phyloP scores from a whole-genome alignment of 92 coral and sea anemone species.

The Bergia puertoricense region DNA sequence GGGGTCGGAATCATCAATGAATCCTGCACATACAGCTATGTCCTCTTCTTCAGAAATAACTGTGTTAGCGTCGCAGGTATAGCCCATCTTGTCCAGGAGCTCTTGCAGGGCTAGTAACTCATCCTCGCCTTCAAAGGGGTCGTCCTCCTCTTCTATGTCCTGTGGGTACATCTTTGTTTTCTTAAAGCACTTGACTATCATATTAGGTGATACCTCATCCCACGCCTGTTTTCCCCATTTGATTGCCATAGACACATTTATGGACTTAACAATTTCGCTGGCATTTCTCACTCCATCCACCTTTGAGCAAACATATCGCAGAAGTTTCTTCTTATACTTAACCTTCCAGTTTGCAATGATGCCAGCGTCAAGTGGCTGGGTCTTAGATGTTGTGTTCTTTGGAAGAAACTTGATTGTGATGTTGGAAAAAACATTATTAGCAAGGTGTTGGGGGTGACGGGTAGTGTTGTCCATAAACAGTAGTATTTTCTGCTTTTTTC shows the following conservation, averaged over 20 bases:
- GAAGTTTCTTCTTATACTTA: slow-evolving; percentile 50
- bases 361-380: slow-evolving; percentile 35
- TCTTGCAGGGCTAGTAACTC: slow-evolving; percentile 15
- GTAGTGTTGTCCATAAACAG: too few relatives aligned
- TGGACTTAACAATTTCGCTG: slow-evolving; percentile 45
- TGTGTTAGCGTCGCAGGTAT: too few relatives aligned
- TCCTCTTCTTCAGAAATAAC: too few relatives aligned
- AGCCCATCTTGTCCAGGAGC: too few relatives aligned
- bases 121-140: slow-evolving; percentile 59
- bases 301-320: too few relatives aligned
- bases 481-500: too few relatives aligned
- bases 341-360: slow-evolving; percentile 66
- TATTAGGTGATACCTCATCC: slow-evolving; percentile 37
- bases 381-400: slow-evolving; percentile 44
- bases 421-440: background rate
- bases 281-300: too few relatives aligned
- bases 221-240: slow-evolving; percentile 61
- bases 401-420: slow-evolving; percentile 54
- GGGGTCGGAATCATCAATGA: too few relatives aligned
- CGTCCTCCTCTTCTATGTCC: background rate
- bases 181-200: too few relatives aligned
- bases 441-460: too few relatives aligned
- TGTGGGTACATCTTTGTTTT: too few relatives aligned
- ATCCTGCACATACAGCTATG: too few relatives aligned
- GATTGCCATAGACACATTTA: slow-evolving; percentile 53